Evolutionary conservation across 2,797 vertebrate genomes (phyloP), one percentile per base, ranked within the genome.

Genomic region (Takifugu ocellatus): DNA sequence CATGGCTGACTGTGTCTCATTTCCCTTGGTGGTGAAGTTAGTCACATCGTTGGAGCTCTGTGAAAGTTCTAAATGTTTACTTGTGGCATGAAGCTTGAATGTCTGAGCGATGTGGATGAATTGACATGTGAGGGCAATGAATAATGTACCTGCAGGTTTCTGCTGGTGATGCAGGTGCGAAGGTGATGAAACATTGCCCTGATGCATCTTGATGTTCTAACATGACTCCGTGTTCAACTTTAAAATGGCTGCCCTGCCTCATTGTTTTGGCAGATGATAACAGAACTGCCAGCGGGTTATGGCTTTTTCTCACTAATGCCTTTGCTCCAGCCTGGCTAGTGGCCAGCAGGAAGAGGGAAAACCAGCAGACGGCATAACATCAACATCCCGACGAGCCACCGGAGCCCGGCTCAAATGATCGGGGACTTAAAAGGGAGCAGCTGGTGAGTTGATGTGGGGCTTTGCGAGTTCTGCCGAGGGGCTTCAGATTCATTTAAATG

Each of bases 401-500:
- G 72, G 88, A 89, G 88, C 74, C 77, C 21, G 45, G 63, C 69
- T 78, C 70, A 80, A 83, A 81, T 56, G 74, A 84, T 83, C 48
- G 17, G 88, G 86, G 86, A 84, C 62, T 77, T 84, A 83, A 86
- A 88, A 88, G 76, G 84, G 73, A 84, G 87, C 88, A 90, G 88
- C 89, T 91, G 90, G 78, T 83, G 75, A 83, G 87, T 85, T 87
- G 89, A 87, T 85, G 61, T 82, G 85, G 78, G 82, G 72, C 77
- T 71, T 79, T 71, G 73, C 9, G 55, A 62, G 51, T 67, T 82
- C 78, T 78, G 75, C 83, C 50, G 58, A 81, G 85, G 83, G 84
- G 82, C 75, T 85, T 88, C 86, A 83, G 88, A 91, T 90, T 85
- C 77, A 90, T 91, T 91, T 89, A 88, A 90, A 90, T 88, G 86